These are phyloP conservation scores for Catocala fraxini DNA, from an alignment of 2,888 invertebrate genomes.

Conservation along the genomic window DNA sequence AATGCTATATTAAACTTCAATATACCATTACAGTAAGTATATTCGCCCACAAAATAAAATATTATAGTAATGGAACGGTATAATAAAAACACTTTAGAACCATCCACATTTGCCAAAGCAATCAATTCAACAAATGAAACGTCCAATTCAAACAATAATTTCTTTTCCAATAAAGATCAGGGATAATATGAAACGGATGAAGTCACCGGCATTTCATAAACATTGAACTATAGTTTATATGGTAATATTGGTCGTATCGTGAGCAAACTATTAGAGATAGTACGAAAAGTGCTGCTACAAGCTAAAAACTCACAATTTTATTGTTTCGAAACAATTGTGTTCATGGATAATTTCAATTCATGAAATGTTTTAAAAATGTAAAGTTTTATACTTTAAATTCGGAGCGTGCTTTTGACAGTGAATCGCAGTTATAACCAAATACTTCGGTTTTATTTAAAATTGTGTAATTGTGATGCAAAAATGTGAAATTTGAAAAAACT, in stretches of 20 bases:
- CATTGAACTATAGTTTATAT: constrained; percentile 47
- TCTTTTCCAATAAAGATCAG: constrained; percentile 29
- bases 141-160: constrained; percentile 6
- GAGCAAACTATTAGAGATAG: constrained; percentile 34
- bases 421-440: not conserved
- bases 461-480: not conserved
- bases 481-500: not conserved
- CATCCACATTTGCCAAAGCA: not conserved
- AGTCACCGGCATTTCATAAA: constrained; percentile 24
- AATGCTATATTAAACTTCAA: too few species aligned
- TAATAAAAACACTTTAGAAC: not conserved
- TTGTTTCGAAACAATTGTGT: constrained; percentile 19
- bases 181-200: constrained; percentile 27
- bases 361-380: constrained; percentile 11
- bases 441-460: not conserved
- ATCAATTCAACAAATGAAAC: not conserved
- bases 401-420: not conserved
- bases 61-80: too few species aligned
- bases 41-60: too few species aligned
- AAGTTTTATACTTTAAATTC: constrained; percentile 7
- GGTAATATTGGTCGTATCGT: constrained; percentile 36
- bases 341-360: constrained; percentile 9
- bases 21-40: too few species aligned
- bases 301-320: constrained; percentile 23
- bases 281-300: constrained; percentile 30